These are phyloP conservation scores for Merops nubicus DNA, from an alignment of 2,113 vertebrate species.

Conservation along the genomic window DNA sequence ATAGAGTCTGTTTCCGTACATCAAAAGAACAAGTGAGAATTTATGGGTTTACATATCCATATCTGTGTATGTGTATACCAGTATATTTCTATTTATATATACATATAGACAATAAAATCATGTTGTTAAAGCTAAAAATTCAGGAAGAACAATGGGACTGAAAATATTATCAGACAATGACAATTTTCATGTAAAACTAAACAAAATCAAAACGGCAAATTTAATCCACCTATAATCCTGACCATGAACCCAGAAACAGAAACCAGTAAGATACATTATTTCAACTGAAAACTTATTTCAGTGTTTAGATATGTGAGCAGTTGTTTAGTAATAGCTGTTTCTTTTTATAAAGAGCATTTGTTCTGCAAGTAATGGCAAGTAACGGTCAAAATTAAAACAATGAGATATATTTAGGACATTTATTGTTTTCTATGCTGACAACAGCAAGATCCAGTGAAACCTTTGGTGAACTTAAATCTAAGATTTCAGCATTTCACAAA, in stretches of 20 bases:
- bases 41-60: neutral
- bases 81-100: neutral
- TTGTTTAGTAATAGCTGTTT: neutral
- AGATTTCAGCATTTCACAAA: neutral
- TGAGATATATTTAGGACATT: neutral
- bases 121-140: neutral
- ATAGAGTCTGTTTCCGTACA: too few relatives aligned
- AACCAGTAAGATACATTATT: neutral
- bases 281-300: neutral
- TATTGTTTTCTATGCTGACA: neutral
- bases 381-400: neutral
- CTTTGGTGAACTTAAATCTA: slow-evolving; percentile 22
- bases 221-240: neutral
- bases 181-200: neutral
- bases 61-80: neutral
- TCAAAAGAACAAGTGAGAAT: neutral
- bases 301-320: neutral
- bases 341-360: neutral
- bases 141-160: neutral
- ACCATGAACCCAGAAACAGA: neutral
- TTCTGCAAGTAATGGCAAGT: neutral
- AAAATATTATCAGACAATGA: neutral
- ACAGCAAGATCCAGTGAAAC: neutral
- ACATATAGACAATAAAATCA: neutral
- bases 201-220: neutral